phyloP scores from a whole-genome alignment of 1,140 invertebrate species.

The Bombyx mandarina region DNA sequence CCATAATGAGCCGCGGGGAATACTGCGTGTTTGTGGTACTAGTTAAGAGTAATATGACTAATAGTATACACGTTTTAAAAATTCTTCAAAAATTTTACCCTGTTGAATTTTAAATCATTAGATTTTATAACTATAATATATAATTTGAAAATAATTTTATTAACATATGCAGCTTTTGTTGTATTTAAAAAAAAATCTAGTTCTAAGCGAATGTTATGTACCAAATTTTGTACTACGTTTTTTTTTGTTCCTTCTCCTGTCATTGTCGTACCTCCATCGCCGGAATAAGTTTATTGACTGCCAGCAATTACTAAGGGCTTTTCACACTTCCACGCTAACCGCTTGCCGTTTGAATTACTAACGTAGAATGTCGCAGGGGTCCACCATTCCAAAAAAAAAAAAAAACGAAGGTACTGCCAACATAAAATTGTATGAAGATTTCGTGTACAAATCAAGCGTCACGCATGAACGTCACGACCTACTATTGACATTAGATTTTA shows the following conservation, averaged over 20 bases:
- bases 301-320: slow-evolving; percentile 43
- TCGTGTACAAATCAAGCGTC: neutral
- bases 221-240: no score
- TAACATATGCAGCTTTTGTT: no score
- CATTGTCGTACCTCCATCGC: neutral
- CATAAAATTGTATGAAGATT: no score
- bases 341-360: slow-evolving; percentile 25
- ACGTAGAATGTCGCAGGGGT: slow-evolving; percentile 42
- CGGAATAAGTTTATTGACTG: slow-evolving; percentile 19
- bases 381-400: neutral
- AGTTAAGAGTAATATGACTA: slow-evolving; percentile 21
- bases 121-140: no score
- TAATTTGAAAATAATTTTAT: no score
- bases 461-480: slow-evolving; percentile 5
- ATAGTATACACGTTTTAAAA: no score
- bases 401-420: no score
- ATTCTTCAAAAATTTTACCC: no score
- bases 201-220: no score
- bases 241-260: no score
- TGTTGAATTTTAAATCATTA: no score
- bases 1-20: slow-evolving; percentile 44
- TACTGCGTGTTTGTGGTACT: slow-evolving; percentile 34
- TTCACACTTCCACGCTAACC: slow-evolving; percentile 53
- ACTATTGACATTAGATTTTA: slow-evolving; percentile 21
- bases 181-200: no score